Percentiles rank a stretch among this genome's conserved stretches.
phyloP scores from a whole-genome alignment of 2,888 invertebrate genomes.

The Volucella inflata region DNA sequence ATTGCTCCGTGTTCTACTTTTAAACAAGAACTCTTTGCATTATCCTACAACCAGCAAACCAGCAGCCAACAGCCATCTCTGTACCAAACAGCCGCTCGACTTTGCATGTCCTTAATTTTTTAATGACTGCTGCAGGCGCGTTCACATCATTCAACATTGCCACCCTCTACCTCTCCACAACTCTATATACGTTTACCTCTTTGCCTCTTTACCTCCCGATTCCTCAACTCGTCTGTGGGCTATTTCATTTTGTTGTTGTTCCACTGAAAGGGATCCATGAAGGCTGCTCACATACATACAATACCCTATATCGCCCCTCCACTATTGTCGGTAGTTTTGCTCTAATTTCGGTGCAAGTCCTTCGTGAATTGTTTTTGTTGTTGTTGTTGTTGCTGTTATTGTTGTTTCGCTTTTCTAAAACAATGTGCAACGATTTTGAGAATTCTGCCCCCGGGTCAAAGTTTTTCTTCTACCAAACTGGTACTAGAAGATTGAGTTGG shows the following conservation, averaged over 20 bases:
- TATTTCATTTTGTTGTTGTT: constrained; percentile 18
- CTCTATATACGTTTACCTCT: constrained; percentile 19
- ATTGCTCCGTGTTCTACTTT: constrained; percentile 73
- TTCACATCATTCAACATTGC: constrained; percentile 71
- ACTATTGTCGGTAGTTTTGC: constrained; percentile 47
- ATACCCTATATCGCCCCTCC: not conserved
- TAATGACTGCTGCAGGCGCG: constrained; percentile 74
- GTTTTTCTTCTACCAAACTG: constrained; percentile 45
- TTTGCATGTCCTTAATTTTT: constrained; percentile 76
- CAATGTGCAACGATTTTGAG: constrained; percentile 67
- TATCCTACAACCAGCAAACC: constrained; percentile 66
- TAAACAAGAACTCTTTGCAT: constrained; percentile 64
- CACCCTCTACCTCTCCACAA: constrained; percentile 7
- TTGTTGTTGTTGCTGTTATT: constrained; percentile 23
- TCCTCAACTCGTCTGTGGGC: not conserved
- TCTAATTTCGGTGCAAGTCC: constrained; percentile 69
- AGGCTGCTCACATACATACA: constrained; percentile 43
- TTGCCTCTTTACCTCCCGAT: not conserved
- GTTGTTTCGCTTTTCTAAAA: constrained; percentile 44
- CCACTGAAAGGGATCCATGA: constrained; percentile 28
- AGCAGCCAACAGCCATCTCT: too few relatives aligned
- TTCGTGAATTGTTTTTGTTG: constrained; percentile 49
- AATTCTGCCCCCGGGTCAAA: constrained; percentile 50
- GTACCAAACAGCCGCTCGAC: constrained; percentile 53
- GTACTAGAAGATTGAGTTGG: constrained; percentile 21